Evolutionary conservation across 1,140 invertebrate genomes (phyloP).

Genomic region (Drosophila pectinifera): DNA sequence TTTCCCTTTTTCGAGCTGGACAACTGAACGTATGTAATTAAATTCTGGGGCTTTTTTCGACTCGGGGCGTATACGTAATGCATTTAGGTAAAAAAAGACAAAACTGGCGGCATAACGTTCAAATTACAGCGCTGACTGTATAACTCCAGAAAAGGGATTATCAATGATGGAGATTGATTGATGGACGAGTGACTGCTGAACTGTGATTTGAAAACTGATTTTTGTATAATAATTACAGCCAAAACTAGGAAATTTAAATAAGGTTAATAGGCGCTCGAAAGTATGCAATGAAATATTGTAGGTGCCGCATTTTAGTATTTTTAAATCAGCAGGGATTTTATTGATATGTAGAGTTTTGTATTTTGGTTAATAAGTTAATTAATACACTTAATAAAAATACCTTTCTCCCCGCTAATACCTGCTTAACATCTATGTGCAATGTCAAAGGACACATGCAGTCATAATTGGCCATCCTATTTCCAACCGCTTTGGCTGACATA

Average conservation of each 20-base stretch:
- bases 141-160: not conserved
- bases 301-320: not conserved
- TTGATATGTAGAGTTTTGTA: not conserved
- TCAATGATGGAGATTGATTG: constrained; percentile 4
- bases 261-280: not conserved
- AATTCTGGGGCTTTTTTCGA: constrained; percentile 13
- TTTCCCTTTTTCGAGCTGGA: constrained; percentile 15
- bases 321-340: not conserved
- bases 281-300: not conserved
- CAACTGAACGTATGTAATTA: constrained; percentile 30
- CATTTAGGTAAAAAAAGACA: constrained; percentile 1
- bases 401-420: not conserved
- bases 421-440: not conserved
- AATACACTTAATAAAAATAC: too few relatives aligned
- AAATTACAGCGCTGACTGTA: not conserved
- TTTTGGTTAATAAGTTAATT: not conserved
- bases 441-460: constrained; percentile 3
- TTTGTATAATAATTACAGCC: not conserved
- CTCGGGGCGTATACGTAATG: constrained; percentile 18
- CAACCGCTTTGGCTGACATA: constrained; percentile 5
- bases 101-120: not conserved
- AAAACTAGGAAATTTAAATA: not conserved
- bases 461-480: constrained; percentile 8
- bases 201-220: not conserved
- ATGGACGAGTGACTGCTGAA: not conserved